Percentiles rank a stretch among this genome's conserved stretches.
Conservation (phyloP, 2,113 vertebrate species). For the Scomber colias region DNA sequence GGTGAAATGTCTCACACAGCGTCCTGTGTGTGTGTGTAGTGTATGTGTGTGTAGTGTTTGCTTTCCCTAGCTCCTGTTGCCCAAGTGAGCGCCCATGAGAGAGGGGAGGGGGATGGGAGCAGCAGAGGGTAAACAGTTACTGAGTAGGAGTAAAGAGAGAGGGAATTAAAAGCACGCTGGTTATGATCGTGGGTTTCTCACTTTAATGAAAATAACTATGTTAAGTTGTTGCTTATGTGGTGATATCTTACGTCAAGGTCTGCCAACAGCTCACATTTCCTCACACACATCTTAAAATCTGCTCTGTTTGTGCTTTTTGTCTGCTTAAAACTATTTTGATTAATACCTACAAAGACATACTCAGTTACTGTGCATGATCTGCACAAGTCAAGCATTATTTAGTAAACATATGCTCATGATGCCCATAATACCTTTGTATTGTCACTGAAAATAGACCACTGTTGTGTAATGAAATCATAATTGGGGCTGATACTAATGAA, state of each 20-base stretch:
- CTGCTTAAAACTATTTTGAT: neutral
- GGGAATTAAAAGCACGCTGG: constrained; percentile 33
- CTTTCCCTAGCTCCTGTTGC: constrained; percentile 66
- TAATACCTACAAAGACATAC: no score
- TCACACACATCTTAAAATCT: no score
- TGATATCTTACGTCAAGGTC: neutral
- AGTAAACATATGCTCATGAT: constrained; percentile 21
- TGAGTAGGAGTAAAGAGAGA: constrained; percentile 41
- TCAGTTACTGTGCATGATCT: no score
- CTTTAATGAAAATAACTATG: neutral
- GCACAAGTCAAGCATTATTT: neutral
- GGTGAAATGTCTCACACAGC: constrained; percentile 69
- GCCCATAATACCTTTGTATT: constrained; percentile 5
- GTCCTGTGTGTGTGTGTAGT: constrained; percentile 53
- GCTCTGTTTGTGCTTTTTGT: neutral
- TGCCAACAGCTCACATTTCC: neutral
- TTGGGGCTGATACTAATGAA: no score
- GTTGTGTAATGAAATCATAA: neutral
- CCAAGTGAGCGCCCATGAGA: constrained; percentile 62
- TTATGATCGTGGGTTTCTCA: constrained; percentile 1
- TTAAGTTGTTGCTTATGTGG: neutral
- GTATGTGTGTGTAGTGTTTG: constrained; percentile 61
- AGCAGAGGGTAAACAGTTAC: constrained; percentile 38
- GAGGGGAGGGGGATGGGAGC: constrained; percentile 51
- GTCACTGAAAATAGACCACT: constrained; percentile 17